Conservation (phyloP, 2,797 vertebrate genomes). For the Stomatorhinus walkeri region DNA sequence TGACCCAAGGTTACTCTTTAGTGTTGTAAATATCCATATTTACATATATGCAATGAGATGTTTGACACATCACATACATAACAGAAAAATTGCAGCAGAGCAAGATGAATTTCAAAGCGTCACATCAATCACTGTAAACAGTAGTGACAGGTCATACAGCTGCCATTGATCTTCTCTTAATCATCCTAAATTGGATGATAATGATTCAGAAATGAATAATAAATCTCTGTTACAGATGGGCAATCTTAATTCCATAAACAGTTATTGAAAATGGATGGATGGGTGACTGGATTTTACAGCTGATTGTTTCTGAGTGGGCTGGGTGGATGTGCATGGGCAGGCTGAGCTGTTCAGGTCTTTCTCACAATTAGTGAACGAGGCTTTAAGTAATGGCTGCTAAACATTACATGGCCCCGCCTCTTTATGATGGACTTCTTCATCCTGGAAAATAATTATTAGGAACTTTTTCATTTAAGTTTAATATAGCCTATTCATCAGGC, state of each 20-base stretch:
- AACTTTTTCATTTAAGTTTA: not conserved
- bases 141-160: constrained; percentile 23
- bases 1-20: not conserved
- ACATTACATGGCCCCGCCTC: not conserved
- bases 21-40: not conserved
- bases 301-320: constrained; percentile 1
- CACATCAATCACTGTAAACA: constrained; percentile 19
- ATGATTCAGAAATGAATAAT: constrained; percentile 25
- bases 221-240: constrained; percentile 16
- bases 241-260: constrained; percentile 7
- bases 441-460: not conserved
- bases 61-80: not conserved
- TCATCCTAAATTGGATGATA: constrained; percentile 28
- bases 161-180: constrained; percentile 26
- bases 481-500: not conserved
- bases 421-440: not conserved
- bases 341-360: not conserved
- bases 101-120: not conserved
- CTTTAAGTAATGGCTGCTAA: not conserved
- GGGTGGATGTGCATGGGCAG: not conserved
- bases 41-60: not conserved
- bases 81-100: not conserved
- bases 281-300: not conserved
- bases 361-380: not conserved
- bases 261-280: constrained; percentile 10